Evolutionary conservation across 2,888 invertebrate genomes (phyloP).

Genomic region (Melinaea marsaeus): DNA sequence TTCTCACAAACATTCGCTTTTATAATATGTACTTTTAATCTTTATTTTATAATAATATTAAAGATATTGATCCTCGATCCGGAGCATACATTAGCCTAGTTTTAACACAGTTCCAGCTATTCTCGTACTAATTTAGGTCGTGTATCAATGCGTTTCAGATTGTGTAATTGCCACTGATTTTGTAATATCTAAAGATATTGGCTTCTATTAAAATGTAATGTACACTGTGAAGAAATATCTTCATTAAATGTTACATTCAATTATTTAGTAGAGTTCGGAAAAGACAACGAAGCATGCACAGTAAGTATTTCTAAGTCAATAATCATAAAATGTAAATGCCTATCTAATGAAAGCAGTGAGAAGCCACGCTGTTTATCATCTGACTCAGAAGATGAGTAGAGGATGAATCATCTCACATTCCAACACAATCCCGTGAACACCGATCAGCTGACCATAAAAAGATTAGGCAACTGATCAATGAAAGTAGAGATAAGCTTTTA

Average conservation of each 20-base stretch:
- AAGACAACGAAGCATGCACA: no score
- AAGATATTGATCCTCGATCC: background rate
- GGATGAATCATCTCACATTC: conserved; percentile 22
- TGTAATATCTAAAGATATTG: conserved; percentile 10
- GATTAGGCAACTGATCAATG: no score
- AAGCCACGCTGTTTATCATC: background rate
- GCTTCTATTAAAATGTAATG: conserved; percentile 1
- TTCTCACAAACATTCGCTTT: no score
- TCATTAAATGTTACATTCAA: no score
- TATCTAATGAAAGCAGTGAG: conserved; percentile 6
- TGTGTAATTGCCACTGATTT: conserved; percentile 25
- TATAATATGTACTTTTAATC: background rate
- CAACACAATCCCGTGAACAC: conserved; percentile 12
- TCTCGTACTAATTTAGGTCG: conserved; percentile 36
- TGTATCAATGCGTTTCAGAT: conserved; percentile 33
- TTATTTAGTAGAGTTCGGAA: no score
- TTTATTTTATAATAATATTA: conserved; percentile 10
- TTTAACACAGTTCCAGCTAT: conserved; percentile 29
- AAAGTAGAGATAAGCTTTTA: background rate
- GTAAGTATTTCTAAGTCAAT: background rate
- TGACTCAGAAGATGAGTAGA: conserved; percentile 22
- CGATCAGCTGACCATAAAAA: conserved; percentile 15
- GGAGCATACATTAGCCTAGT: conserved; percentile 32
- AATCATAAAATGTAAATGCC: conserved; percentile 5
- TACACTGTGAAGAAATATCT: no score